Evolutionary conservation across 2,113 vertebrate genomes (phyloP).

Genomic region (Alexandromys fortis): DNA sequence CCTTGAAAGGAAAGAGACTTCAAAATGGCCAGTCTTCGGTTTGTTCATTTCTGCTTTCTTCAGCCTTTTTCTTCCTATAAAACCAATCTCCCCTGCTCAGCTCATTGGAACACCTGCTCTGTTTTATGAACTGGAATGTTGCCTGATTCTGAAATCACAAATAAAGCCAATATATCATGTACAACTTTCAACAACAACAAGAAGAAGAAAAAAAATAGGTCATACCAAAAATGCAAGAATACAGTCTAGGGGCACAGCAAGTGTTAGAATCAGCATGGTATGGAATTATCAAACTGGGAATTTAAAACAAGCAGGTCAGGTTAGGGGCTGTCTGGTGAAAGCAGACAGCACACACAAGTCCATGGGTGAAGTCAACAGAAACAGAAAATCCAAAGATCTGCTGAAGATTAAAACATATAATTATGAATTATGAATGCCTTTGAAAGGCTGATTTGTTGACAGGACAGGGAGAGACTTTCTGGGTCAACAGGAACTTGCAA

Average conservation of each 20-base stretch:
- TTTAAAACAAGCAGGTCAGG: background rate
- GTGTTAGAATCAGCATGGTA: background rate
- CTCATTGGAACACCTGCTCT: background rate
- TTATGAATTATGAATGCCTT: background rate
- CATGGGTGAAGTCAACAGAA: background rate
- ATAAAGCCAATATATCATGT: conserved; percentile 16
- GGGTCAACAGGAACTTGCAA: background rate
- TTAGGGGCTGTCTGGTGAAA: background rate
- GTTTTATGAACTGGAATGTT: conserved; percentile 8
- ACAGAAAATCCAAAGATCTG: background rate
- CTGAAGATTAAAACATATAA: background rate
- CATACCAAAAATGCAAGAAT: background rate
- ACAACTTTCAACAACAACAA: background rate
- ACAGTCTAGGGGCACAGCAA: background rate
- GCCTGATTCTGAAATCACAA: conserved; percentile 21
- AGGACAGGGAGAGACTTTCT: background rate
- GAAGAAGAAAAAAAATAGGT: background rate
- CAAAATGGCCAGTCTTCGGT: background rate
- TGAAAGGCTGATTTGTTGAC: background rate
- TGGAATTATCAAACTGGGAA: background rate
- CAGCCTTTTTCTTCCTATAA: conserved; percentile 2
- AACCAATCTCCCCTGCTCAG: background rate
- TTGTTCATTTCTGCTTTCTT: background rate
- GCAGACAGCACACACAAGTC: background rate
- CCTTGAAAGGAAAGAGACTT: background rate